Base-by-base conservation (phyloP, 1,140 invertebrate genomes). In the Elymnias hypermnestra region DNA sequence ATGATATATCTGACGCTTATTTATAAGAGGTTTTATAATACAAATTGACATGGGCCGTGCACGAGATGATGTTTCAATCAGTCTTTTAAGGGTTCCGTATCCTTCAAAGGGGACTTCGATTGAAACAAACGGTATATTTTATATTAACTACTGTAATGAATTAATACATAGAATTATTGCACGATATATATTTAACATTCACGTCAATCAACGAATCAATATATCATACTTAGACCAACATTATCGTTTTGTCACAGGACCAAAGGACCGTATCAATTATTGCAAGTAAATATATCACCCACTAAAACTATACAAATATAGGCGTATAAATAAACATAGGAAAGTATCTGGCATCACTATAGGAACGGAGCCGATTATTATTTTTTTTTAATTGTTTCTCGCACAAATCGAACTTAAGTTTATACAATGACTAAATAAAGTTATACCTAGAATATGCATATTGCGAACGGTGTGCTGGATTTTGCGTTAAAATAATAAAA, bases 341-440 rank as follows among this genome's bases (percentile, higher is more conserved):
- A 75, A 65, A 65, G 51, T 65, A 74, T 33, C 61, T 68, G 73
- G 75, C 75, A 40, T 67, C 71, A 69, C 68, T 68, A 70, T 72
- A 83, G 72, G 74, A 81, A 78, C 69, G 69, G 72, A 74, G 76
- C 74, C 74, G 60, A 66, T 72, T 57, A 55, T 69, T 71, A 67
- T 59, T 61, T 58, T 63, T 51, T 57, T 48, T 67, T 60, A 62
- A 42, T 66, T 61, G 53, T 64, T 51, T 67, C 57, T 60, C 63
- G 62, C 63, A 67, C 66, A 65, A 72, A 72, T 55, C 63, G 71
- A 76, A 74, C 69, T 76, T 79, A 78, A 53, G n/a, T 55, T 14
- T 66, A 73, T 46, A 71, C 51, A 66, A 76, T 84, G 81, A 84
- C 77, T 82, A 78, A 78, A 84, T 79, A 81, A 81, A 73, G 63